phyloP scores from a whole-genome alignment of 2,888 invertebrate genomes.

The Stomorhina lunata region DNA sequence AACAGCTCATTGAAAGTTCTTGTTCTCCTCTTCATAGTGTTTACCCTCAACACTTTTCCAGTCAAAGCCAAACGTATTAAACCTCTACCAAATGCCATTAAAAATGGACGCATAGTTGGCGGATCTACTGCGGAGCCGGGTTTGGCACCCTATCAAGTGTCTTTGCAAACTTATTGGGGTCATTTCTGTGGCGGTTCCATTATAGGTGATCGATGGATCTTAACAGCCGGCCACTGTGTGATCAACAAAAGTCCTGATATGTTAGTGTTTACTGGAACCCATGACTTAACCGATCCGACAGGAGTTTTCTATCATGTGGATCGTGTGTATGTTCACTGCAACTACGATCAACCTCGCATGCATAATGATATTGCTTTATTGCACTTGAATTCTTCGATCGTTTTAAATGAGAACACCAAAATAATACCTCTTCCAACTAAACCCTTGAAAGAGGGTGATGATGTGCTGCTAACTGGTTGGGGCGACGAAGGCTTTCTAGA shows the following conservation, averaged over 20 bases:
- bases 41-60: not conserved
- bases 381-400: slow-evolving; percentile 81
- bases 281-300: slow-evolving; percentile 66
- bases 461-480: slow-evolving; percentile 83
- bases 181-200: slow-evolving; percentile 76
- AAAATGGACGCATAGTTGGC: slow-evolving; percentile 67
- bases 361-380: slow-evolving; percentile 86
- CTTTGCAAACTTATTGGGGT: slow-evolving; percentile 70
- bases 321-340: slow-evolving; percentile 71
- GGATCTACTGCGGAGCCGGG: slow-evolving; percentile 69
- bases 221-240: slow-evolving; percentile 76
- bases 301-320: slow-evolving; percentile 71
- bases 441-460: slow-evolving; percentile 81
- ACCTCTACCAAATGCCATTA: not conserved
- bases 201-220: slow-evolving; percentile 67
- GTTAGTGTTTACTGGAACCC: slow-evolving; percentile 75
- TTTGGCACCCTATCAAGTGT: slow-evolving; percentile 75
- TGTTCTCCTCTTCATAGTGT: not conserved
- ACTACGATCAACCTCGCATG: slow-evolving; percentile 71
- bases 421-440: slow-evolving; percentile 82
- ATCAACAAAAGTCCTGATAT: slow-evolving; percentile 61
- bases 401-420: slow-evolving; percentile 81
- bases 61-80: not conserved
- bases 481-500: slow-evolving; percentile 81
- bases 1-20: not conserved